These are phyloP conservation scores for Andrena cerasifolii DNA, from an alignment of 1,140 invertebrate genomes.

Conservation along the genomic window DNA sequence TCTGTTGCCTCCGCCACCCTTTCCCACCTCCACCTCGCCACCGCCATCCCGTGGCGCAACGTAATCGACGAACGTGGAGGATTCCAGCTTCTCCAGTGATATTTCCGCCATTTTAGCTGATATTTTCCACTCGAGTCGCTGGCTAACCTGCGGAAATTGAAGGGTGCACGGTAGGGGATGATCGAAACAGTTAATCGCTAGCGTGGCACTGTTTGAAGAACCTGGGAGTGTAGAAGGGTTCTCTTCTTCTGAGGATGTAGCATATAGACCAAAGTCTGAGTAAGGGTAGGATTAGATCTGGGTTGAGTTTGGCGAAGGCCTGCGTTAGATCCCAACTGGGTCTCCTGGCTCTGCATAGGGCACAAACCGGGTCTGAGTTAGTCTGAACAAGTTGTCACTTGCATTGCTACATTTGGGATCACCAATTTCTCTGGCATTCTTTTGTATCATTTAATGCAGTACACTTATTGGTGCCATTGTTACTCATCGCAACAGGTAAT, in stretches of 20 bases:
- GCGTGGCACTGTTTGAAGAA: not conserved
- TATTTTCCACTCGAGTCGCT: not conserved
- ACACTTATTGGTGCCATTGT: no score
- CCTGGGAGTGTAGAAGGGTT: not conserved
- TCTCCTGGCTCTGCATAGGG: no score
- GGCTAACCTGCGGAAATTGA: not conserved
- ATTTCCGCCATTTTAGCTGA: slow-evolving; percentile 24
- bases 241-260: no score
- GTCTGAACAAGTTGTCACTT: no score
- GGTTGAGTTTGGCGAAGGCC: not conserved
- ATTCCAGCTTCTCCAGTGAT: not conserved
- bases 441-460: no score
- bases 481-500: no score
- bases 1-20: slow-evolving; percentile 7
- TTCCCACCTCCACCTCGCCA: not conserved
- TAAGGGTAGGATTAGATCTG: not conserved
- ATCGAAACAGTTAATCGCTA: not conserved
- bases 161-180: not conserved
- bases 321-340: no score
- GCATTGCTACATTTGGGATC: no score
- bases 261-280: no score
- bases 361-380: no score
- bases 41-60: not conserved
- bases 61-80: slow-evolving; percentile 28
- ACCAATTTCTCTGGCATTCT: no score